These are phyloP conservation scores for Lepus timidus DNA, from an alignment of 2,113 vertebrate genomes.

Conservation along the genomic window DNA sequence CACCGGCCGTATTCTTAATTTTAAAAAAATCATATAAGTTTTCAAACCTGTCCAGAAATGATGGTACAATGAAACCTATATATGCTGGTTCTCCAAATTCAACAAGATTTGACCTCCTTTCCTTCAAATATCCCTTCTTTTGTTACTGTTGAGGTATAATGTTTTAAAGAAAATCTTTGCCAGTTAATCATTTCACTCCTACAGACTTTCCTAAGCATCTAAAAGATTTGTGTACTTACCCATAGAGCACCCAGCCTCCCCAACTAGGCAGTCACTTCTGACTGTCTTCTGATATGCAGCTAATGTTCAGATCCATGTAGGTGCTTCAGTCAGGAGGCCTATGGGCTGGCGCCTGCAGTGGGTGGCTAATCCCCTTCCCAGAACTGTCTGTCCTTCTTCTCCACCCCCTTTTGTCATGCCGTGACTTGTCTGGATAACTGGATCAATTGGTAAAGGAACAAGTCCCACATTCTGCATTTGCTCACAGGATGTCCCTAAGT, in stretches of 20 bases:
- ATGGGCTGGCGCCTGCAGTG: rapidly evolving
- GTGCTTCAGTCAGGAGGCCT: rapidly evolving
- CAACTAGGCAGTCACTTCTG: background rate
- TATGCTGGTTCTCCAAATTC: background rate
- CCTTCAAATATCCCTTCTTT: background rate
- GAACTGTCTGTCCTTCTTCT: background rate
- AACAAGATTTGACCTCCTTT: background rate
- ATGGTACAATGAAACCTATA: rapidly evolving
- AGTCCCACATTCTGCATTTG: background rate
- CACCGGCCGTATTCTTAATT: too few species aligned
- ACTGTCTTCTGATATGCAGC: rapidly evolving
- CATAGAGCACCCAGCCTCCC: background rate
- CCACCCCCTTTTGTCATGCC: rapidly evolving
- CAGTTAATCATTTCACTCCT: background rate
- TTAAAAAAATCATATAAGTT: background rate
- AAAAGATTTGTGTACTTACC: background rate
- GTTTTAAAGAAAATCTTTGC: background rate
- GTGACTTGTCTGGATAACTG: background rate
- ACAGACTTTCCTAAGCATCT: too few species aligned
- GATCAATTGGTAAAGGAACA: background rate
- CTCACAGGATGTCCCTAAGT: background rate
- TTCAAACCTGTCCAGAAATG: background rate
- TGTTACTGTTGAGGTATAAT: background rate
- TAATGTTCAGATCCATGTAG: rapidly evolving
- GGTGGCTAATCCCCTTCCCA: too few species aligned